A percentile compares a stretch with the other conserved stretches of the same genome.
These are phyloP conservation scores for Phaethon lepturus DNA, from an alignment of 2,113 vertebrate genomes.

Conservation along the genomic window DNA sequence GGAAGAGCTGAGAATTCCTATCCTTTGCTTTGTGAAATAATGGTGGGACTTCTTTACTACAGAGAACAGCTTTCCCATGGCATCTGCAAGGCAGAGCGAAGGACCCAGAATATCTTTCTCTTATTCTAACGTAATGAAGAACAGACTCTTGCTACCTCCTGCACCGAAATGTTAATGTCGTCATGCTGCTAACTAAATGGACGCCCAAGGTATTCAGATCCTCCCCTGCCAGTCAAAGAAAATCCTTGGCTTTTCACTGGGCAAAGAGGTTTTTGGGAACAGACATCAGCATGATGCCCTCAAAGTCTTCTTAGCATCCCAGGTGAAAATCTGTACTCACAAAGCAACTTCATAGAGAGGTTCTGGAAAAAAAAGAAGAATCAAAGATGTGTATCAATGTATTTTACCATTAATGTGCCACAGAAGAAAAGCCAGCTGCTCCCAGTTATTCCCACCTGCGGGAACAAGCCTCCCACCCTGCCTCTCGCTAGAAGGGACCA, in stretches of 20 bases:
- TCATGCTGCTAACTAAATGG: neutral
- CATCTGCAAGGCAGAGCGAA: neutral
- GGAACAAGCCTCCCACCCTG: neutral
- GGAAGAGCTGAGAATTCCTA: neutral
- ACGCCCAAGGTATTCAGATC: neutral
- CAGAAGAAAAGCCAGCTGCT: neutral
- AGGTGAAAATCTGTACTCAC: slow-evolving; percentile 31
- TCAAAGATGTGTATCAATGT: neutral
- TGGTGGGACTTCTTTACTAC: neutral
- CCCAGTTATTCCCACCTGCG: neutral
- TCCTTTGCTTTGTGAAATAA: neutral
- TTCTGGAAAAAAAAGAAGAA: neutral
- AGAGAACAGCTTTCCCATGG: neutral
- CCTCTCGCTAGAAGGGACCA: no score
- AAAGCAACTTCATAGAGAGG: slow-evolving; percentile 22
- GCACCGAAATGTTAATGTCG: neutral
- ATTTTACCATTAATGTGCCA: neutral
- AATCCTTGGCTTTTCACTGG: neutral
- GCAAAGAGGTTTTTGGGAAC: neutral
- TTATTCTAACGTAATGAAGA: neutral
- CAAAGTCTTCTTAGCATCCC: neutral
- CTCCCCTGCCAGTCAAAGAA: neutral
- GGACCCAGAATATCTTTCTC: neutral
- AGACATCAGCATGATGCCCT: neutral
- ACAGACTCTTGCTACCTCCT: neutral